Base-by-base conservation (phyloP, 2,888 invertebrate genomes). In the Nomada lathburiana region DNA sequence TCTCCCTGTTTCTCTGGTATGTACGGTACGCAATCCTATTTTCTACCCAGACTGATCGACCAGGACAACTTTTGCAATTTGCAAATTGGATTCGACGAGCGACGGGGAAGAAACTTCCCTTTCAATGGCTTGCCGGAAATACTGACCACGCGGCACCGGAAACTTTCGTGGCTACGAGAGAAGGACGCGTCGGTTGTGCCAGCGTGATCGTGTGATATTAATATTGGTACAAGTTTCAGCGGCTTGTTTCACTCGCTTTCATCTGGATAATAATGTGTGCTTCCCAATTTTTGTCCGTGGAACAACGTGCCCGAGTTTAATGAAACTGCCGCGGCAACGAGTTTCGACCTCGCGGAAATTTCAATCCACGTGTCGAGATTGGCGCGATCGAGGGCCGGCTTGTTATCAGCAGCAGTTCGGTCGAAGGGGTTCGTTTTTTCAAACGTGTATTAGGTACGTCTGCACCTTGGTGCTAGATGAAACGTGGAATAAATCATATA, bases 51-150 rank as follows among this genome's bases (percentile, higher is more conserved):
- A 57, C 10, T 44, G 20, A 29, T 36, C 42, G 62, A 36, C n/a
- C 52, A 13, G 11, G 5, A 44, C 63, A 71, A 74, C 76, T 80
- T 84, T 80, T 62, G 70, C 71, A 74, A 83, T 80, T 77, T 83
- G 73, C 73, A 83, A 76, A 84, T 84, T 83, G 71, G 63, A 74
- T 64, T 65, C 42, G 63, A 64, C 59, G 50, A n/a, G 26, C 13
- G 29, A 36, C 26, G 11, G 53, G 5, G 20, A 78, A 63, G 83
- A 44, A 82, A 75, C 42, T 82, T 64, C 26, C 47, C 36, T 68
- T 82, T 68, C 26, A 16, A 59, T 36, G 29, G 64, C 23, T n/a
- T 36, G 3, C 29, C 18, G 62, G 29, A 53, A 69, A 57, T 16
- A 26, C 5, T 59, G 67, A 23, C 42, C 62, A 60, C 23, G 9